These are phyloP conservation scores for Pteruthius melanotis DNA, from an alignment of 2,113 vertebrate genomes.

Conservation along the genomic window DNA sequence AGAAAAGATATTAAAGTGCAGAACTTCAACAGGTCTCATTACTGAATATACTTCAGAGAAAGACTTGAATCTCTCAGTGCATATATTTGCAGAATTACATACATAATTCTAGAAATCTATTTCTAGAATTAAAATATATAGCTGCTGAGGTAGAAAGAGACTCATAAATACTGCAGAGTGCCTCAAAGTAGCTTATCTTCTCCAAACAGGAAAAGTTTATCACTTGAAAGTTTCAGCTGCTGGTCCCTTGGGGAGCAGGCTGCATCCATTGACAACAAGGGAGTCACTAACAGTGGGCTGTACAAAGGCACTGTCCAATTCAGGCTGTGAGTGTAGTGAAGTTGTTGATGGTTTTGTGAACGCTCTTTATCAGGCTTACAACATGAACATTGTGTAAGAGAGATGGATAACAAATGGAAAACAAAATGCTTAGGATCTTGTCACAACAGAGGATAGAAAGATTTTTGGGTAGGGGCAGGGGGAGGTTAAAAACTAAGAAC, in stretches of 20 bases:
- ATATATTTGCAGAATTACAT: not conserved
- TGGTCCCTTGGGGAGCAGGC: not conserved
- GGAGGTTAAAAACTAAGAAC: not conserved
- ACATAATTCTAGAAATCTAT: not conserved
- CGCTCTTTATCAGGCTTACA: not conserved
- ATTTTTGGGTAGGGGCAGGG: rapidly evolving
- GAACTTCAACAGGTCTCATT: not conserved
- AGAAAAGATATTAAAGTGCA: not conserved
- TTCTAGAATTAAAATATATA: not conserved
- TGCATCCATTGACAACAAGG: not conserved
- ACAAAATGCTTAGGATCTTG: not conserved
- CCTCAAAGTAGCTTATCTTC: not conserved
- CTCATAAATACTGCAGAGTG: not conserved
- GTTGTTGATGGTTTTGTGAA: not conserved
- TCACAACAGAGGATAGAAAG: not conserved
- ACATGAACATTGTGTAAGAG: not conserved
- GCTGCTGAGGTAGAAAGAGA: not conserved
- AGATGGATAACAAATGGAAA: not conserved
- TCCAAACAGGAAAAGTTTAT: not conserved
- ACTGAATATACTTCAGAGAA: not conserved
- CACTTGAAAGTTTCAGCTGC: not conserved
- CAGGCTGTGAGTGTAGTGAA: not conserved
- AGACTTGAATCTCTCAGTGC: not conserved
- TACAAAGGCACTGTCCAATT: not conserved
- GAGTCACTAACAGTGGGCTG: no score